Conservation (phyloP, 2,797 vertebrate species). For the Alcedo atthis region DNA sequence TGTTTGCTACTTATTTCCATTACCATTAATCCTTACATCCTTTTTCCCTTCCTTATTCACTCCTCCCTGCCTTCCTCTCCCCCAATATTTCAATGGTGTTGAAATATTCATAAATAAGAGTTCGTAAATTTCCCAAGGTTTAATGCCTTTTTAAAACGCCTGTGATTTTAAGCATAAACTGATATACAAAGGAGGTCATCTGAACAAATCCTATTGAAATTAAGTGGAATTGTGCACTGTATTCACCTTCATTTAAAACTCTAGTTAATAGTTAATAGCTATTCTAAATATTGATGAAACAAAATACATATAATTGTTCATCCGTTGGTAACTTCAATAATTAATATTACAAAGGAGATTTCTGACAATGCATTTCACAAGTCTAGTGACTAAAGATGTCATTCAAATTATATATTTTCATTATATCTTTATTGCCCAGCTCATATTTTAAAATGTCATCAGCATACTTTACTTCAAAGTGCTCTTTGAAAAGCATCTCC, state of each 20-base stretch:
- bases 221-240: background rate
- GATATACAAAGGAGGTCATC: background rate
- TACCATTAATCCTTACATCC: background rate
- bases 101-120: background rate
- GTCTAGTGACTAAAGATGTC: background rate
- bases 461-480: background rate
- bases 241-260: background rate
- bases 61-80: background rate
- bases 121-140: background rate
- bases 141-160: fast-evolving
- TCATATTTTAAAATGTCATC: background rate
- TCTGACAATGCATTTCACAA: background rate
- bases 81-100: background rate
- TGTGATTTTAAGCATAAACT: background rate
- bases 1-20: background rate
- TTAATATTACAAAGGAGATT: background rate
- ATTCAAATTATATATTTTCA: background rate
- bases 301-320: background rate
- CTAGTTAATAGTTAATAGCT: background rate
- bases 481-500: background rate
- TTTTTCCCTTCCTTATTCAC: background rate
- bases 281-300: background rate
- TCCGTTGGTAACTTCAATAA: background rate
- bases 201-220: background rate
- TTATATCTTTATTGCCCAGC: background rate